A percentile compares a stretch with the other conserved stretches of the same genome.
Evolutionary conservation across 2,797 vertebrate genomes (phyloP).

Genomic region (Lerista edwardsae): DNA sequence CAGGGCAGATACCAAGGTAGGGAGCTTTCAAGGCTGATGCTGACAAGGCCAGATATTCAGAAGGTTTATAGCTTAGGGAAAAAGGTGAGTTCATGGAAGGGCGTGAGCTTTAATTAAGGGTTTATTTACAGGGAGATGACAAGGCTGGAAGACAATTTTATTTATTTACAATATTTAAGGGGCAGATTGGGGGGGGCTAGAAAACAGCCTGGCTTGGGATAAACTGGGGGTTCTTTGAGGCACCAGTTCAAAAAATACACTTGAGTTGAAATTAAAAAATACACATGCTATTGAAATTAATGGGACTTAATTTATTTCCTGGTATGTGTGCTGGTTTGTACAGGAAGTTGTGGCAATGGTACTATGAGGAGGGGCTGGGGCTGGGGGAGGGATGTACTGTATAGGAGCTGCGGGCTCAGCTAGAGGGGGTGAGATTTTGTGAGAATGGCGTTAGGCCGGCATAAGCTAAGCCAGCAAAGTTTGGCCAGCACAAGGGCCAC

Average conservation of each 20-base stretch:
- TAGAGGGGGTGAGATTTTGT: no score
- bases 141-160: background rate
- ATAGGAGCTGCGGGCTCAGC: background rate
- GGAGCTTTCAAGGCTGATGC: background rate
- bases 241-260: no score
- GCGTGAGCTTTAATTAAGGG: background rate
- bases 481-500: no score
- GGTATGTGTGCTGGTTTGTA: background rate
- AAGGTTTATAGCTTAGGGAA: background rate
- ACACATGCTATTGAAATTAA: background rate
- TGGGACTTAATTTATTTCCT: background rate
- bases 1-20: background rate
- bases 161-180: background rate
- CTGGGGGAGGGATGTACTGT: background rate
- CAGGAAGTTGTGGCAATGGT: background rate
- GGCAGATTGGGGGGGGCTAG: background rate
- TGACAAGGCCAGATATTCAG: background rate
- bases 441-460: no score
- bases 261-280: no score
- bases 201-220: background rate
- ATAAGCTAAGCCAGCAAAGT: no score
- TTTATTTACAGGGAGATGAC: background rate
- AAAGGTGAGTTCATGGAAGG: constrained; percentile 1
- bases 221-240: background rate
- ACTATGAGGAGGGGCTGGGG: background rate